A percentile compares a stretch with the other conserved stretches of the same genome.
Evolutionary conservation across 2,113 vertebrate species (phyloP).

Genomic region (Danio rerio): DNA sequence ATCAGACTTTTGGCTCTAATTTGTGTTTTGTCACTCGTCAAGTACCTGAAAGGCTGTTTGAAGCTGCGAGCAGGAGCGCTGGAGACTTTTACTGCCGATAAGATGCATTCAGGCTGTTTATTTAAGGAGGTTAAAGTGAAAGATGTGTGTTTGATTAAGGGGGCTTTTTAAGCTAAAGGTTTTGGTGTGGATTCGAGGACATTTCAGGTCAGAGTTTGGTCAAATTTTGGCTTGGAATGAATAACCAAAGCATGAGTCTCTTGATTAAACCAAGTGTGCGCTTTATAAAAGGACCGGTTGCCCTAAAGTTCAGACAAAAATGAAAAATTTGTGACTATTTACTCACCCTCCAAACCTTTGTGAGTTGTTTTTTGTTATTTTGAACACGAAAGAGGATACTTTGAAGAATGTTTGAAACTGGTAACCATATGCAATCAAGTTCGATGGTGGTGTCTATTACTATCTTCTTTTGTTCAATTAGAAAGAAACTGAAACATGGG

Average conservation of each 20-base stretch:
- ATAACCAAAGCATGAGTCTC: neutral
- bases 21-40: constrained; percentile 62
- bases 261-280: neutral
- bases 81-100: neutral
- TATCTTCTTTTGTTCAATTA: too few relatives aligned
- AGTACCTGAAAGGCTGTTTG: constrained; percentile 27
- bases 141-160: neutral
- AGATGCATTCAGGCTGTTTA: neutral
- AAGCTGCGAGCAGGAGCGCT: constrained; percentile 32
- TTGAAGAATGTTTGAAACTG: too few relatives aligned
- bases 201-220: neutral
- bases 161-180: neutral
- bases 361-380: too few relatives aligned
- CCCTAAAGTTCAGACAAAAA: too few relatives aligned
- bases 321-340: too few relatives aligned
- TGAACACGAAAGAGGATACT: too few relatives aligned
- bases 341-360: too few relatives aligned
- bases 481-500: too few relatives aligned
- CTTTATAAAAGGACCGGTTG: too few relatives aligned
- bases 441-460: too few relatives aligned
- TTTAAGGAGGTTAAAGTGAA: constrained; percentile 7
- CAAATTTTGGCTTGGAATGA: neutral
- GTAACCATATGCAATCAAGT: too few relatives aligned
- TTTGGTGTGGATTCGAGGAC: constrained; percentile 7
- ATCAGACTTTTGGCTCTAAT: constrained; percentile 64